These are phyloP conservation scores for Ischnura elegans DNA, from an alignment of 2,888 invertebrate species.

Conservation along the genomic window DNA sequence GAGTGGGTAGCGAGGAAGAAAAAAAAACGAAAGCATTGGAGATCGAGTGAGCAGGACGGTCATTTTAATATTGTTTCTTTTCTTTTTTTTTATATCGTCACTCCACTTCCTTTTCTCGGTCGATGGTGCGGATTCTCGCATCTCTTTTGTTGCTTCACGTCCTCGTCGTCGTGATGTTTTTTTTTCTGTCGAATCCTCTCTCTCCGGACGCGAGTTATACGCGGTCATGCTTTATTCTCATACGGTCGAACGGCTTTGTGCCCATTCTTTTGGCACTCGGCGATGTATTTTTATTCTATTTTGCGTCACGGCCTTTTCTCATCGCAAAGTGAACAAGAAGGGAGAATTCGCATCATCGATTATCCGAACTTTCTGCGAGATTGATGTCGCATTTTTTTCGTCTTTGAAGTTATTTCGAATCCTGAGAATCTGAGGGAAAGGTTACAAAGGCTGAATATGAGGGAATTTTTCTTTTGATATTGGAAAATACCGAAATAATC, in stretches of 20 bases:
- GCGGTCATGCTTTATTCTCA: not conserved
- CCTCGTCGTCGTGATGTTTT: not conserved
- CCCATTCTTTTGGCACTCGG: not conserved
- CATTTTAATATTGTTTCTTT: slow-evolving; percentile 23
- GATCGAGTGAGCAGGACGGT: not conserved
- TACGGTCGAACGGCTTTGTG: not conserved
- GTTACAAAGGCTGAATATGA: not conserved
- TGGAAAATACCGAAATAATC: not conserved
- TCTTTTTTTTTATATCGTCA: not conserved
- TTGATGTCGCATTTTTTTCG: not conserved
- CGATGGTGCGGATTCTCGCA: slow-evolving; percentile 10
- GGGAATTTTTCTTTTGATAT: not conserved
- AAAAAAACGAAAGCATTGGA: not conserved
- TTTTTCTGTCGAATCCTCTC: not conserved
- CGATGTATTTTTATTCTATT: not conserved
- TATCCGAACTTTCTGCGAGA: not conserved
- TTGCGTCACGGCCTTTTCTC: not conserved
- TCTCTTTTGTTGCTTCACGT: not conserved
- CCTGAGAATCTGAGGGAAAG: not conserved
- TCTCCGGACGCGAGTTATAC: not conserved
- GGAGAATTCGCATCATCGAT: not conserved
- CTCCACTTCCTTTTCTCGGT: not conserved
- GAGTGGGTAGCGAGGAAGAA: not conserved
- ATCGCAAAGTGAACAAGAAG: not conserved
- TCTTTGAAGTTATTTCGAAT: not conserved